Evolutionary conservation across 1,140 invertebrate species (phyloP), one percentile per base, ranked within the genome.

Genomic region (Paramacrobiotus metropolitanus): DNA sequence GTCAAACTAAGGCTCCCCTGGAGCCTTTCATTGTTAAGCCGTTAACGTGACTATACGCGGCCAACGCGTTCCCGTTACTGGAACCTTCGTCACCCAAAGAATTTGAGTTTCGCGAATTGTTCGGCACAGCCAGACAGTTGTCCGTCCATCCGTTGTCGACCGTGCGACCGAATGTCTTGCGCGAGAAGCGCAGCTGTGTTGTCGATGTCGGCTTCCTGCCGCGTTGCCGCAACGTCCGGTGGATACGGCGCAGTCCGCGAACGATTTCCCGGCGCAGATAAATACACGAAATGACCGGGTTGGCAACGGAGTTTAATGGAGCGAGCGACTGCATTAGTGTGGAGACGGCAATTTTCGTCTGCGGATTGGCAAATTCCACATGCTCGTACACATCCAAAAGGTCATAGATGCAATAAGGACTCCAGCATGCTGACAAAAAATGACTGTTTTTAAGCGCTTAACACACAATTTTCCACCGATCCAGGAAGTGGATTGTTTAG

Each of bases 271-370:
- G 48, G 4, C 48, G 48, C 4, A 55, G 48, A 24, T 55, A 95
- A 63, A 94, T 80, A 68, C 87, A 93, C 74, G 92, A 94, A 66
- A 94, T 94, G 29, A 94, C 77, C 0, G 90, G 91, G 75, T 94
- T 95, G 18, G 88, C 88, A 0, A 88, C 89, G 1, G 85, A 89
- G 75, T 94, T 94, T 2, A 95, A 75, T 1, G 88, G 87, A 4
- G 88, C 86, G 59, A 94, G 74, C 70, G 87, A 92, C 71, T 93
- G 87, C 63, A 94, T 87, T 68, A 95, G 85, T 1, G 87, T 88
- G 1, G 85, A 83, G 1, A 94, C 78, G 1, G 87, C 87, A 2
- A 83, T 80, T 66, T 82, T 84, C 1, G 81, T 83, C 68, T 88
- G 83, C 0, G 83, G 85, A 60, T 77, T 74, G 0, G 86, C 85